Base-by-base conservation (phyloP, 2,797 vertebrate genomes). In the Merluccius polli region DNA sequence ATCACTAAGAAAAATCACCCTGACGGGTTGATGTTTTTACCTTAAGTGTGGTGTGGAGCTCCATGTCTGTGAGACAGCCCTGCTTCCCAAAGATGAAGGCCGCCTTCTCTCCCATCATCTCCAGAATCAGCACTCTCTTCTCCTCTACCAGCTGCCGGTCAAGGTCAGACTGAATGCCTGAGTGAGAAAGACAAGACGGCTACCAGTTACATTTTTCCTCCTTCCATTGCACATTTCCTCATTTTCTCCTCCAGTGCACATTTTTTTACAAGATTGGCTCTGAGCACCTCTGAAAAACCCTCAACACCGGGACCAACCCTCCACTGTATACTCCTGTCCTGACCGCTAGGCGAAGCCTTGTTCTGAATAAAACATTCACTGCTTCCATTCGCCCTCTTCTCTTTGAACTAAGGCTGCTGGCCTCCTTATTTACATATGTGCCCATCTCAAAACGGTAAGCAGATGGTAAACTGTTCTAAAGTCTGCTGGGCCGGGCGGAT, bases 41-140 rank as follows among this genome's bases (percentile, higher is more conserved):
- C 95, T 96, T 96, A n/a, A 99, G 93, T 0, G 93, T 93, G 0
- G 84, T 73, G 0, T 93, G 92, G 0, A 98, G 92, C 82, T 99
- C 96, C 0, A 95, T 91, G 72, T 96, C 95, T 0, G 96, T 98
- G 0, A 98, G 91, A 70, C 95, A 95, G 73, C 95, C 94, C 1
- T 94, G 88, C 82, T 91, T 89, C 68, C 95, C 94, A 0, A 98
- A 96, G 73, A 99, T 94, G n/a, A 99, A 95, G 10, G 92, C 94
- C 0, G 90, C 94, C 79, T 95, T 94, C n/a, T 96, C 95, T 8
- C 92, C 92, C 36, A 95, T 94, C 85, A 94, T 89, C 78, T 94
- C 85, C 79, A 90, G 83, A 75, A 98, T 83, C 87, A 94, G 88
- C 75, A 89, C 92, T 95, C 95, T 95, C 79, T 95, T 93, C 74